phyloP scores from a whole-genome alignment of 2,888 invertebrate genomes.

The Drosophila flavopinicola region DNA sequence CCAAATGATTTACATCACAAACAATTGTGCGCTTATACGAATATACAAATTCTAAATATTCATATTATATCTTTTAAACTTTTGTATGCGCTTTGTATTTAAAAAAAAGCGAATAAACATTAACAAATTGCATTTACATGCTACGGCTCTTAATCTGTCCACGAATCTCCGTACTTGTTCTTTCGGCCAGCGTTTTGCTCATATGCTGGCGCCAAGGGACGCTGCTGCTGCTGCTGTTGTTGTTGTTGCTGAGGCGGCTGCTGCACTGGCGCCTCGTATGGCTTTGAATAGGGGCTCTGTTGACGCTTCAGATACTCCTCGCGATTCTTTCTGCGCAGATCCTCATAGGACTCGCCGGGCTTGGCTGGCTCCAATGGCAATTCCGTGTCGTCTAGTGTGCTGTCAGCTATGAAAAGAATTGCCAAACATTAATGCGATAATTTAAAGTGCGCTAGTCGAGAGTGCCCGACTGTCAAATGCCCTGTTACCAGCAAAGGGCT shows the following conservation, averaged over 20 bases:
- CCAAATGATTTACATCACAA: conserved; percentile 37
- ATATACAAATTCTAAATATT: conserved; percentile 26
- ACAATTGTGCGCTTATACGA: conserved; percentile 19
- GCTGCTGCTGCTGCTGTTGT: conserved; percentile 18
- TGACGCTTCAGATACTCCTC: conserved; percentile 86
- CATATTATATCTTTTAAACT: conserved; percentile 13
- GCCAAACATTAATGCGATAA: too few relatives aligned
- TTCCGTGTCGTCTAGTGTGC: conserved; percentile 84
- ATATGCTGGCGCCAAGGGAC: conserved; percentile 13
- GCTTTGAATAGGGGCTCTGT: conserved; percentile 71
- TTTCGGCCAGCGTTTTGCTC: conserved; percentile 46
- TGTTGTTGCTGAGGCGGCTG: conserved; percentile 32
- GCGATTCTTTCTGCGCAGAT: conserved; percentile 89
- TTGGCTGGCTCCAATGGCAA: conserved; percentile 84
- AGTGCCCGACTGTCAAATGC: too few relatives aligned
- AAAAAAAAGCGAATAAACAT: conserved; percentile 40
- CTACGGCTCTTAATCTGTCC: conserved; percentile 74
- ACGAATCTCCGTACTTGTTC: conserved; percentile 84
- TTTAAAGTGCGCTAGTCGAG: too few relatives aligned
- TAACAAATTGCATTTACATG: conserved; percentile 27
- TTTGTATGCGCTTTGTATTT: conserved; percentile 37
- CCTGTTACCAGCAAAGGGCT: too few relatives aligned
- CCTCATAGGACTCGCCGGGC: conserved; percentile 88
- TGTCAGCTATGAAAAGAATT: conserved; percentile 45
- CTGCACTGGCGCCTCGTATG: conserved; percentile 63